A percentile compares a stretch with the other conserved stretches of the same genome.
These are phyloP conservation scores for Coilia nasus DNA, from an alignment of 2,797 vertebrate genomes.

Conservation along the genomic window DNA sequence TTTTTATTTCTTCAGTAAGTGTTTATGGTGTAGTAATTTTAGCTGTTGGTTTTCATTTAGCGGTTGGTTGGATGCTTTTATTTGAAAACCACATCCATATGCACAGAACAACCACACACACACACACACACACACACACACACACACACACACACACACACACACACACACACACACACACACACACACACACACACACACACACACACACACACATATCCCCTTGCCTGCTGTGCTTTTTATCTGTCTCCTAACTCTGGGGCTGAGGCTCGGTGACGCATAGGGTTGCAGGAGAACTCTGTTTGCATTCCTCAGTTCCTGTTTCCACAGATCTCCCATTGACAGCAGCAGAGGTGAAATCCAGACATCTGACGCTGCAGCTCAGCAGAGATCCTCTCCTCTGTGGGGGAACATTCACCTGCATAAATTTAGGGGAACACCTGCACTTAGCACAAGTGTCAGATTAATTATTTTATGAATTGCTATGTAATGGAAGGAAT, in stretches of 20 bases:
- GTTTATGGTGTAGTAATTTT: not conserved
- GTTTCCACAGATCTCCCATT: not conserved
- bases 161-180: slow-evolving; percentile 6
- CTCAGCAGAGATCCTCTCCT: not conserved
- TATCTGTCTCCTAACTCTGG: not conserved
- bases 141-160: slow-evolving; percentile 26
- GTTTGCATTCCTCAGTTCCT: not conserved
- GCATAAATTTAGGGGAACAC: not conserved
- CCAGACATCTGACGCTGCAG: slow-evolving; percentile 13
- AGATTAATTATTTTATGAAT: not conserved
- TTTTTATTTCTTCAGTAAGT: not conserved
- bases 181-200: slow-evolving; percentile 28
- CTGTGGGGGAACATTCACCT: not conserved
- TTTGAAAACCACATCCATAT: not conserved
- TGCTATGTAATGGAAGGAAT: not conserved
- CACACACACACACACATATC: slow-evolving; percentile 16
- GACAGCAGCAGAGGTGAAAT: not conserved
- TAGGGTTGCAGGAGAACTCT: slow-evolving; percentile 11
- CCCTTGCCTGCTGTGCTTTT: not conserved
- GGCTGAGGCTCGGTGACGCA: slow-evolving; percentile 28
- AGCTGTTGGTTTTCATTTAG: not conserved
- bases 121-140: slow-evolving; percentile 28
- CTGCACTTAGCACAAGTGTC: not conserved
- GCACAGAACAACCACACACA: not conserved
- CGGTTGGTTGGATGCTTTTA: not conserved